Evolutionary conservation across 2,797 vertebrate species (phyloP), one percentile per base, ranked within the genome.

Genomic region (Gallinago stenura): DNA sequence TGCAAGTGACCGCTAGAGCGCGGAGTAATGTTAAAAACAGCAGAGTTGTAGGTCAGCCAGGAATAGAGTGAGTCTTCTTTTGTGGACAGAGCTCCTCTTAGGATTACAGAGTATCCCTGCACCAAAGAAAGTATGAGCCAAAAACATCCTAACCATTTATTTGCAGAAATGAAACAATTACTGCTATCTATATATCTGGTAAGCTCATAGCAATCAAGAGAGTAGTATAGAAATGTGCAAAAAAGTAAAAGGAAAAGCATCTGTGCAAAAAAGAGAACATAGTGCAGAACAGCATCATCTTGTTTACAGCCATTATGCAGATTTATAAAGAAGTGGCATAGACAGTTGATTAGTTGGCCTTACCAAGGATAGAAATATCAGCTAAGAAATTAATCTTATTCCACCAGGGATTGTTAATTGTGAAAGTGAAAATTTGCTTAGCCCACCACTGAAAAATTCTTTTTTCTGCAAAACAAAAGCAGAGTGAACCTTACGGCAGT

Each of bases 1-100:
- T 88, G 83, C 56, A 83, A 90, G 61, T 28, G 70, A 92, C 91
- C 79, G 94, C 82, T 72, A 92, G 77, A 96, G 85, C 24, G 2
- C 80, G 93, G 81, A 95, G 90, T 12, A 91, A 84, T 64, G 96
- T 97, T 97, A 97, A 91, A 92, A 96, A 79, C 84, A 93, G 93
- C 81, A 95, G 94, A 95, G 57, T 70, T 94, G 82, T 58, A 83
- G 91, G 73, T 94, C 89, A 96, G 95, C 64, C 96, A 97, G 84
- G 87, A 95, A 95, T 28, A 94, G 45, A 95, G 66, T 51, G 48
- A 79, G 53, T 95, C 95, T 94, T 93, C 90, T 89, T 61, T 83
- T 83, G 81, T 61, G 88, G 64, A 95, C 77, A 96, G 83, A 97
- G 78, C 60, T 96, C 82, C 80, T 93, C 8, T 95, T 89, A 93